Base-by-base conservation (phyloP, 1,140 invertebrate genomes). In the Carcinoscorpius rotundicauda region DNA sequence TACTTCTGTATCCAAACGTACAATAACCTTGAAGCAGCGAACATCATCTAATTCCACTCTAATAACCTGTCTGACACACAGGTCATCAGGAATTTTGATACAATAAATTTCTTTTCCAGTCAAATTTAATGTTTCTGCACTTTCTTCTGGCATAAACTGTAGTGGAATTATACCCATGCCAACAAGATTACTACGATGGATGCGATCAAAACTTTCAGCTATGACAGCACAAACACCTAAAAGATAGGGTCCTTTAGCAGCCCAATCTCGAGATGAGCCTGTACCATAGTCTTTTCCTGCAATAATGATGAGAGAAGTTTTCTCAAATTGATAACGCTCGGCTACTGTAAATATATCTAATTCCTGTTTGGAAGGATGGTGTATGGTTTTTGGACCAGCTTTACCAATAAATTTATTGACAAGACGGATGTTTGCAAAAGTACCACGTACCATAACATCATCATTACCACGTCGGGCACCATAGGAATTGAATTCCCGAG, bases 1-100 rank as follows among this genome's bases (percentile, higher is more conserved):
- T 0, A 98, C 94, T 77, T 98, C 95, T 0, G 97, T 99, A 74
- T 99, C 97, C 75, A 98, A 98, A 48, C 96, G 82, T 0, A 87
- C 80, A 29, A 86, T 79, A 0, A 87, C 88, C 67, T 89, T 77
- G 75, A 97, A 96, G 29, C 72, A 78, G 64, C 78, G 79, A 0
- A 85, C 86, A 72, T 80, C 29, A 29, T 29, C 29, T 29, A 29
- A 29, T 29, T 29, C 2, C 29, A 29, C 29, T 29, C 29, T 29
- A 29, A 29, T 29, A 29, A 29, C 29, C 29, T 29, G 29, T 29
- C 29, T 29, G 29, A 29, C 29, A 29, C 29, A 29, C 29, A 29
- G 29, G 29, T 29, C 2, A 29, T 29, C 29, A 29, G 29, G 29
- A 29, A 29, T 29, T 29, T 29, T 0, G 29, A 29, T 29, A 29